phyloP scores from a whole-genome alignment of 92 coral and sea anemone species.

The Paramuricea clavata region DNA sequence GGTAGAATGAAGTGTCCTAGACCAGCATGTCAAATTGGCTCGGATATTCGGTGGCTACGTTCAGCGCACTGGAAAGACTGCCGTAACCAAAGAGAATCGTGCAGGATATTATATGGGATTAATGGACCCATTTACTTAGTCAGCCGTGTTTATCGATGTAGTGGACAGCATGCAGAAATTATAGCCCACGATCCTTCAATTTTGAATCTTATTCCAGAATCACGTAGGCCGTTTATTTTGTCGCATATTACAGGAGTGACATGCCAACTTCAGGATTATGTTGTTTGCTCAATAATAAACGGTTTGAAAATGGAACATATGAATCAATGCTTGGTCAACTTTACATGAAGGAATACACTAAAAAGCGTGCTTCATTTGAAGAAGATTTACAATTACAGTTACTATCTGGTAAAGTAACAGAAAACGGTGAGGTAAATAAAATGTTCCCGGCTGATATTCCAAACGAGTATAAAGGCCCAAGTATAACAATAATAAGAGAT shows the following conservation, averaged over 20 bases:
- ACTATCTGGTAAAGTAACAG: neutral
- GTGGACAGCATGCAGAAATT: conserved; percentile 55
- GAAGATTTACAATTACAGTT: conserved; percentile 15
- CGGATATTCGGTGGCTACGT: conserved; percentile 17
- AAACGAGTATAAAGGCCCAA: neutral
- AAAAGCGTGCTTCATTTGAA: conserved; percentile 8
- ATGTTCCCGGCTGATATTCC: neutral
- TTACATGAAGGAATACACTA: neutral
- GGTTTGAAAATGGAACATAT: conserved; percentile 8
- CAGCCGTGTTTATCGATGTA: conserved; percentile 62
- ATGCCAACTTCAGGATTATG: neutral
- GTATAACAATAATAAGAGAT: conserved; percentile 7
- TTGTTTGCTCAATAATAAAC: neutral
- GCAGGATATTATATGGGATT: conserved; percentile 37
- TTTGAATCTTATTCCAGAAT: conserved; percentile 38
- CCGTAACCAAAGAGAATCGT: conserved; percentile 48
- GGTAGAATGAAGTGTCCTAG: neutral
- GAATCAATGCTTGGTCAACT: neutral
- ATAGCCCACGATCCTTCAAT: conserved; percentile 56
- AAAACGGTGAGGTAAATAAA: neutral
- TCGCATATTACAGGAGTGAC: conserved; percentile 31
- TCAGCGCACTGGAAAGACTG: conserved; percentile 74
- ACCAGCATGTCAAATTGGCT: neutral
- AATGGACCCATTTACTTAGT: conserved; percentile 53
- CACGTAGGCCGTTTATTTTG: conserved; percentile 3